These are phyloP conservation scores for Epinotia ramella DNA, from an alignment of 2,888 invertebrate genomes.

Conservation along the genomic window DNA sequence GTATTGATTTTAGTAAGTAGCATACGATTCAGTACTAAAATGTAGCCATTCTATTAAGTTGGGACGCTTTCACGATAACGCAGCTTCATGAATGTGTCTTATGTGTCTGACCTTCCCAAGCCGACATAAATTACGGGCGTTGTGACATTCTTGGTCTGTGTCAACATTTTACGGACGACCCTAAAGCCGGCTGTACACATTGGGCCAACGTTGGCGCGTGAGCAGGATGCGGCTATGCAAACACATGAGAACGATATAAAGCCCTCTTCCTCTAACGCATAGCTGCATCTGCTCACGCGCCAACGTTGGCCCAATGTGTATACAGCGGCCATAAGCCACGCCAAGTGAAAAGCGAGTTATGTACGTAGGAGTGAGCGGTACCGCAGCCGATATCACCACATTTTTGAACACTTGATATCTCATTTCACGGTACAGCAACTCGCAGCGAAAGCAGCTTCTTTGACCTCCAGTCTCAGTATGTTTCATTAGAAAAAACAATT, in stretches of 20 bases:
- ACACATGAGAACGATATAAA: too few relatives aligned
- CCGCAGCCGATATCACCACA: slow-evolving; percentile 63
- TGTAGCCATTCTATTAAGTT: slow-evolving; percentile 3
- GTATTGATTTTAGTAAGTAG: background rate
- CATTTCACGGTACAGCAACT: slow-evolving; percentile 77
- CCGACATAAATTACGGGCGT: slow-evolving; percentile 11
- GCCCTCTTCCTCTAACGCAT: too few relatives aligned
- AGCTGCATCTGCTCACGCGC: too few relatives aligned
- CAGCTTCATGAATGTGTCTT: slow-evolving; percentile 2
- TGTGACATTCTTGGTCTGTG: slow-evolving; percentile 24
- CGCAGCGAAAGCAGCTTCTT: slow-evolving; percentile 55
- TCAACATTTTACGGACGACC: slow-evolving; percentile 15
- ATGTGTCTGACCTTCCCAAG: slow-evolving; percentile 16
- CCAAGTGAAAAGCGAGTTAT: slow-evolving; percentile 18
- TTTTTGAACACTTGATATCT: slow-evolving; percentile 79
- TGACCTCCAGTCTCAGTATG: slow-evolving; percentile 53
- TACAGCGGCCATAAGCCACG: too few relatives aligned
- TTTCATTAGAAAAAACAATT: slow-evolving; percentile 75
- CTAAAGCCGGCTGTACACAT: too few relatives aligned
- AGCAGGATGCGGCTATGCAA: too few relatives aligned
- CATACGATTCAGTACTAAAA: background rate
- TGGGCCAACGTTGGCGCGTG: too few relatives aligned
- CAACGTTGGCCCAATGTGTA: too few relatives aligned
- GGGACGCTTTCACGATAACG: slow-evolving; percentile 4
- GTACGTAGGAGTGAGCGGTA: slow-evolving; percentile 46